Conservation (phyloP, 2,113 vertebrate species). For the Connochaetes taurinus region DNA sequence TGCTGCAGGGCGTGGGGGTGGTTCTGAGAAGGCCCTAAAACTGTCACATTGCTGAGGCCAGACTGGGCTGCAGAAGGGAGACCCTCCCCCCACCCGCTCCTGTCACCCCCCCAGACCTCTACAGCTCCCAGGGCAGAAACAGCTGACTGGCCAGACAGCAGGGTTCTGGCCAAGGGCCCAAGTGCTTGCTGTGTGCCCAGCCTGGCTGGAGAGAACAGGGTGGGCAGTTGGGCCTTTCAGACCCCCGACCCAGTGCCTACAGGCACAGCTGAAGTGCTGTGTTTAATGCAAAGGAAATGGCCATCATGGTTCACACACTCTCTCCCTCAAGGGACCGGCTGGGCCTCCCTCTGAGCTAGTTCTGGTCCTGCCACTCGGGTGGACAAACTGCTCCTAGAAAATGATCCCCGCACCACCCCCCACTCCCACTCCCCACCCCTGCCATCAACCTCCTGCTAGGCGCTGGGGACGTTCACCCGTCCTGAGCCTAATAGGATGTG, state of each 20-base stretch:
- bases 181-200: background rate
- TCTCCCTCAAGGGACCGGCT: background rate
- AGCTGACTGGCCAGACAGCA: background rate
- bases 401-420: background rate
- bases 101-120: background rate
- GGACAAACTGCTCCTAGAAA: background rate
- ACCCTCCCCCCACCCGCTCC: background rate
- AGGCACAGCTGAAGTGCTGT: background rate
- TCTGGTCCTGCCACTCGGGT: background rate
- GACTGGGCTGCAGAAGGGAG: background rate
- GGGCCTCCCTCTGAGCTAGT: background rate
- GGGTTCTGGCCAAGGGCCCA: background rate
- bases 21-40: background rate
- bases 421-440: background rate
- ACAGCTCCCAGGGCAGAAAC: background rate
- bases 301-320: rapidly evolving
- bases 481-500: background rate
- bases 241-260: background rate
- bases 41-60: background rate
- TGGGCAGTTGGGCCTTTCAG: background rate
- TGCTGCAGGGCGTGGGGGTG: rapidly evolving
- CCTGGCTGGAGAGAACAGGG: no score
- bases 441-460: background rate
- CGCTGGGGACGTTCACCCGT: rapidly evolving
- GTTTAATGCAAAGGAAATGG: background rate